Conservation (phyloP, 2,797 vertebrate species). For the Manis javanica region DNA sequence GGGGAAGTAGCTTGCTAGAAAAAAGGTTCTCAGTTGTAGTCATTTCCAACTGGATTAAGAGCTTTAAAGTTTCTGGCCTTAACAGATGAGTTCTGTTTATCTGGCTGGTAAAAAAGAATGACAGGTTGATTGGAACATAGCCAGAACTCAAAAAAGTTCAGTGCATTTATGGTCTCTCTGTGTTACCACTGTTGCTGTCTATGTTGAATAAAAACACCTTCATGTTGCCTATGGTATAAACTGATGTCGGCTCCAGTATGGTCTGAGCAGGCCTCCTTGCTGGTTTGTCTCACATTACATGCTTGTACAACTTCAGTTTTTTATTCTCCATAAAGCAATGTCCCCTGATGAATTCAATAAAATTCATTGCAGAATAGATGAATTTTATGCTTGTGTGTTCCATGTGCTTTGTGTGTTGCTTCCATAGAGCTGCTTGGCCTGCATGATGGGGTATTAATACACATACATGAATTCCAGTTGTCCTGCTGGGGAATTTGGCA, state of each 20-base stretch:
- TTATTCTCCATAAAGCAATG: conserved; percentile 1
- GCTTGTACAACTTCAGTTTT: conserved; percentile 33
- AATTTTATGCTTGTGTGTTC: conserved; percentile 82
- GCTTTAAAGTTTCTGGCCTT: neutral
- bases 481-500: neutral
- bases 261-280: neutral
- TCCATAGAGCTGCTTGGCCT: conserved; percentile 61
- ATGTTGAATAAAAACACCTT: conserved; percentile 56
- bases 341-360: conserved; percentile 65
- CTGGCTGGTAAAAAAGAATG: neutral
- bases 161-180: neutral
- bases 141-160: neutral
- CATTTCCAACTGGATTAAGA: neutral
- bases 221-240: neutral
- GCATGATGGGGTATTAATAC: conserved; percentile 9
- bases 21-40: neutral
- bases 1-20: neutral
- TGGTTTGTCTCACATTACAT: neutral
- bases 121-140: neutral
- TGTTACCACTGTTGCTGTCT: neutral
- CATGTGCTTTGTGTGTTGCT: conserved; percentile 73
- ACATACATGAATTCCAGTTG: neutral
- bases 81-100: neutral
- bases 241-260: neutral
- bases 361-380: conserved; percentile 61